Conservation (phyloP, 2,888 invertebrate genomes). For the Drosophila anomalata region DNA sequence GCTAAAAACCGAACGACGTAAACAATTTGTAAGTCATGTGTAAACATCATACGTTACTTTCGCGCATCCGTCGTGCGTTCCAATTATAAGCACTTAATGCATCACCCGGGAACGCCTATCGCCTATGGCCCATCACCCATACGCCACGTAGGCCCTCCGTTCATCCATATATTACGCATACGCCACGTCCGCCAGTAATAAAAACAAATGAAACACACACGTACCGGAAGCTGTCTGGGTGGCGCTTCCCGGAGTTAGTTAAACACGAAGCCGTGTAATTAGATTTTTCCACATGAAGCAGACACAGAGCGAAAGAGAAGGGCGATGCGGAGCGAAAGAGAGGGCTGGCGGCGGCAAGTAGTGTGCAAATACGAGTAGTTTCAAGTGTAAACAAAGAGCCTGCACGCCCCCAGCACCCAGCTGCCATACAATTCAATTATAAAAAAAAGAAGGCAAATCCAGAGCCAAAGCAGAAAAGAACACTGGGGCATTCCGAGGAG, state of each 20-base stretch:
- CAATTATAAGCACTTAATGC: conserved; percentile 78
- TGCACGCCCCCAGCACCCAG: conserved; percentile 28
- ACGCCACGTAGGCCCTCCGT: conserved; percentile 10
- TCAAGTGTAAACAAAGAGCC: conserved; percentile 66
- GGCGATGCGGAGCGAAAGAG: conserved; percentile 1
- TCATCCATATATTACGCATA: conserved; percentile 1
- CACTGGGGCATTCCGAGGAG: conserved; percentile 6
- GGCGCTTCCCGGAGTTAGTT: conserved; percentile 48
- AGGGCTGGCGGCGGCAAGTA: conserved; percentile 11
- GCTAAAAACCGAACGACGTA: conserved; percentile 63
- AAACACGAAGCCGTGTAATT: conserved; percentile 72
- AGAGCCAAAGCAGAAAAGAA: conserved; percentile 11
- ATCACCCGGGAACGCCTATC: conserved; percentile 46
- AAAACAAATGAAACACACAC: conserved; percentile 56
- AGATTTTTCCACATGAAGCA: conserved; percentile 69
- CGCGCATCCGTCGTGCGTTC: conserved; percentile 69
- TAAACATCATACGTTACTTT: conserved; percentile 75
- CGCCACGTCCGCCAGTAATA: conserved; percentile 41
- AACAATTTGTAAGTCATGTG: conserved; percentile 81
- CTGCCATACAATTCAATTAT: conserved; percentile 70
- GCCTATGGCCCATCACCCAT: conserved; percentile 4
- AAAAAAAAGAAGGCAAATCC: conserved; percentile 31
- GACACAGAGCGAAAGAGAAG: conserved; percentile 18
- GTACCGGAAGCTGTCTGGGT: conserved; percentile 23
- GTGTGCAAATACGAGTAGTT: conserved; percentile 61